These are phyloP conservation scores for Ctenomys sociabilis DNA, from an alignment of 2,113 vertebrate genomes.

Conservation along the genomic window DNA sequence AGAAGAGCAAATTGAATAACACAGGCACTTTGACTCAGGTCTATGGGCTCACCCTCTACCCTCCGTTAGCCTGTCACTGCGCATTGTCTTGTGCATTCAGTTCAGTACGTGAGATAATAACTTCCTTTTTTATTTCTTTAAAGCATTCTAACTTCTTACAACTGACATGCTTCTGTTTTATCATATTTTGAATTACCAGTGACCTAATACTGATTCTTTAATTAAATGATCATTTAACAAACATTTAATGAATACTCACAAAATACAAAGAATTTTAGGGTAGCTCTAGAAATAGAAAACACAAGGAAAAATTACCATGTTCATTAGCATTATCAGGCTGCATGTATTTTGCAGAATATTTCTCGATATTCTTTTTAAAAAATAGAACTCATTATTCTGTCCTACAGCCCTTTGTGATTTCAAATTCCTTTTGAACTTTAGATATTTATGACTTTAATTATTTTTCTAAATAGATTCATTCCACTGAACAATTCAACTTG, in stretches of 20 bases:
- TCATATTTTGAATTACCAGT: not conserved
- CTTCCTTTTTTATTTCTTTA: conserved; percentile 7
- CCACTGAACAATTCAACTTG: conserved; percentile 1
- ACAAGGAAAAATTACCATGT: not conserved
- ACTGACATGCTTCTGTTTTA: not conserved
- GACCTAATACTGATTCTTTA: not conserved
- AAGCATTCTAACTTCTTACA: not conserved
- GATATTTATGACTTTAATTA: conserved; percentile 60
- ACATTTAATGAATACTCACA: not conserved
- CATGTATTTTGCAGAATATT: not conserved
- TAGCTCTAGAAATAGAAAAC: not conserved
- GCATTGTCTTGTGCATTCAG: not conserved
- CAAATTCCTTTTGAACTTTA: not conserved
- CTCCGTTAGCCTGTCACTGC: not conserved
- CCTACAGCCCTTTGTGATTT: not conserved
- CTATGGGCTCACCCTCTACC: not conserved
- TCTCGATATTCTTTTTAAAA: not conserved
- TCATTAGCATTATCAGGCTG: not conserved
- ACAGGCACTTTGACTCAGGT: not conserved
- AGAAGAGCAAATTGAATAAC: not conserved
- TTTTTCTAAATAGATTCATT: conserved; percentile 38
- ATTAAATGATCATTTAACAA: conserved; percentile 36
- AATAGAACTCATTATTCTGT: not conserved
- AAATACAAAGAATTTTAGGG: not conserved
- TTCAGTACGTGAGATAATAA: not conserved